phyloP scores from a whole-genome alignment of 92 coral and sea anemone species.

The Porites cylindrica region DNA sequence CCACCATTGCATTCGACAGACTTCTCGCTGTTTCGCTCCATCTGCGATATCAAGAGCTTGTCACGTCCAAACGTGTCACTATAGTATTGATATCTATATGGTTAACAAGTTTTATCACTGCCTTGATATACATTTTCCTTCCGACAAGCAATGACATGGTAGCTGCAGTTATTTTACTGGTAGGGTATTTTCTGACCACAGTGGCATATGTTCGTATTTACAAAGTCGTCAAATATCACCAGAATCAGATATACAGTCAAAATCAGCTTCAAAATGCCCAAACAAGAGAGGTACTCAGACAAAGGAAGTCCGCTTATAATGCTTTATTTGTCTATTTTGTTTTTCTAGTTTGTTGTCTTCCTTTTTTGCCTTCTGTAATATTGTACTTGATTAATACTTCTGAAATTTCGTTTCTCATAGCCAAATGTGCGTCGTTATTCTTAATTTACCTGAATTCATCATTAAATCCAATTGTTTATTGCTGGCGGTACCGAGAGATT shows the following conservation, averaged over 20 bases:
- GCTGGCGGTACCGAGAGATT: too few species aligned
- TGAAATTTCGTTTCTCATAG: neutral
- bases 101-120: too few species aligned
- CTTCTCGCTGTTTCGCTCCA: too few species aligned
- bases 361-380: neutral
- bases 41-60: too few species aligned
- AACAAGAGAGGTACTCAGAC: neutral
- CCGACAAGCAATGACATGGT: neutral
- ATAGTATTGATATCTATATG: too few species aligned
- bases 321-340: neutral
- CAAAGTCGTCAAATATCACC: too few species aligned
- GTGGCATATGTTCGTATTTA: too few species aligned
- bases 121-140: neutral
- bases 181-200: too few species aligned
- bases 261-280: neutral
- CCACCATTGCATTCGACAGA: too few species aligned
- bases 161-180: neutral
- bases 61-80: too few species aligned
- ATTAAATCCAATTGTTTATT: neutral
- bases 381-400: neutral
- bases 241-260: too few species aligned
- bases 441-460: neutral
- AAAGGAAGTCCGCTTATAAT: slow-evolving; percentile 7
- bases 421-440: neutral
- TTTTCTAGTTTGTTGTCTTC: neutral